Conservation (phyloP, 1,140 invertebrate genomes). For the Rhynchophorus ferrugineus region DNA sequence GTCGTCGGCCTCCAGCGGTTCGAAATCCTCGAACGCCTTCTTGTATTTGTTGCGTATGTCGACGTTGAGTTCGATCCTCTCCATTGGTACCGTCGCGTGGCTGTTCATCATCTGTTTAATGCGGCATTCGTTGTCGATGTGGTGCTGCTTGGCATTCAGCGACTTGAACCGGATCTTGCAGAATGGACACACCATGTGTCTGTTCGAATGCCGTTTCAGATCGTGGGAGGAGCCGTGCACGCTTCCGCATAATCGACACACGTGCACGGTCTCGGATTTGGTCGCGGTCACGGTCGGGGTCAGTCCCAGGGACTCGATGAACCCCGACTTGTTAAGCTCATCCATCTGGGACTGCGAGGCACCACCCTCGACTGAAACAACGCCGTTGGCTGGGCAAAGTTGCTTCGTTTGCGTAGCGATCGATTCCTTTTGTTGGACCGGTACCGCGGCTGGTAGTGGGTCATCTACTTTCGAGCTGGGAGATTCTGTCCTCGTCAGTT, state of each 20-base stretch:
- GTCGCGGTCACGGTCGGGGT: slow-evolving; percentile 5
- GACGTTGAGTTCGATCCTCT: slow-evolving; percentile 14
- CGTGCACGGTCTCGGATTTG: slow-evolving; percentile 14
- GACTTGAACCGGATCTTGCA: slow-evolving; percentile 22
- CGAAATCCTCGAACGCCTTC: slow-evolving; percentile 13
- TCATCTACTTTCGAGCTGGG: neutral
- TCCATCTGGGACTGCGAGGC: neutral
- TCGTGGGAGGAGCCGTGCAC: slow-evolving; percentile 9
- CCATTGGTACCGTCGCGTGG: slow-evolving; percentile 7
- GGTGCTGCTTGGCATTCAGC: slow-evolving; percentile 12
- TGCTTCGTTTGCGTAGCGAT: neutral
- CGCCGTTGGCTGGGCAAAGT: neutral
- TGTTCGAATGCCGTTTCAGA: slow-evolving; percentile 19
- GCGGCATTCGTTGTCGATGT: slow-evolving; percentile 14
- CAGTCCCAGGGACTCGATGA: slow-evolving; percentile 5
- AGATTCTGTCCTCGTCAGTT: neutral
- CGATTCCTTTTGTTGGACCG: neutral
- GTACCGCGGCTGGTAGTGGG: neutral
- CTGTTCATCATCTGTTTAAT: slow-evolving; percentile 19
- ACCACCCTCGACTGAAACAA: neutral
- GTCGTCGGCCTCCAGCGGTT: no score
- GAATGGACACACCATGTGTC: slow-evolving; percentile 26
- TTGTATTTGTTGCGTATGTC: slow-evolving; percentile 21
- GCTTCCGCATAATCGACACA: slow-evolving; percentile 16
- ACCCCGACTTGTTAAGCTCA: no score